Conservation (phyloP, 2,797 vertebrate species). For the Lutjanus argentimaculatus region DNA sequence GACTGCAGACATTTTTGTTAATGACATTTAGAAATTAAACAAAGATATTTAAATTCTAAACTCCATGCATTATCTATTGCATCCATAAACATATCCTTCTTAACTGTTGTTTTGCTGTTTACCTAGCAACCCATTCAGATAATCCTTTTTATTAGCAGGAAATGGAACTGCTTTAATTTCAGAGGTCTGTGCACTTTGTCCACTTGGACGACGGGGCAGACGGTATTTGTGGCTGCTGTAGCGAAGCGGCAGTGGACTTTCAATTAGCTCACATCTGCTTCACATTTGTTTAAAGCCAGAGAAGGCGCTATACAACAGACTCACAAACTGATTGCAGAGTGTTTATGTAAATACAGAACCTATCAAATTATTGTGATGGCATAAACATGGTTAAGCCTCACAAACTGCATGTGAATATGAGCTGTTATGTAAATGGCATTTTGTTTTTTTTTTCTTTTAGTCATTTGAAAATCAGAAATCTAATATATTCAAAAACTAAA, state of each 20-base stretch:
- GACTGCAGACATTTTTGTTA: background rate
- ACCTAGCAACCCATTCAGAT: background rate
- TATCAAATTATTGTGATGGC: background rate
- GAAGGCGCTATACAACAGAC: background rate
- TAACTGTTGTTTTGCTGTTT: background rate
- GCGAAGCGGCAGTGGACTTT: background rate
- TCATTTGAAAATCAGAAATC: constrained; percentile 19
- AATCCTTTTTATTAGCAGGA: background rate
- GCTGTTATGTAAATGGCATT: background rate
- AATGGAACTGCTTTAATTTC: constrained; percentile 3
- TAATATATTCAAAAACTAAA: constrained; percentile 10
- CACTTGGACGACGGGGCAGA: background rate
- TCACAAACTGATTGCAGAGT: background rate
- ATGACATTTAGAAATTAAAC: background rate
- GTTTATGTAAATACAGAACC: constrained; percentile 3
- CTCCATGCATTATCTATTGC: background rate
- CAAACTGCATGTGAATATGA: background rate
- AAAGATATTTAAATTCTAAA: background rate
- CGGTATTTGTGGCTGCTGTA: background rate
- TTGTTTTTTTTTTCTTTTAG: background rate
- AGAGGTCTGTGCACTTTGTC: background rate
- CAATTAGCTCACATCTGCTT: constrained; percentile 22
- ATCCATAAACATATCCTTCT: background rate
- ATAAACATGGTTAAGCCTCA: background rate
- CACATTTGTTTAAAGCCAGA: constrained; percentile 12